Percentiles rank a stretch among this genome's conserved stretches.
phyloP scores from a whole-genome alignment of 2,888 invertebrate genomes.

The Alentia gelatinosa region DNA sequence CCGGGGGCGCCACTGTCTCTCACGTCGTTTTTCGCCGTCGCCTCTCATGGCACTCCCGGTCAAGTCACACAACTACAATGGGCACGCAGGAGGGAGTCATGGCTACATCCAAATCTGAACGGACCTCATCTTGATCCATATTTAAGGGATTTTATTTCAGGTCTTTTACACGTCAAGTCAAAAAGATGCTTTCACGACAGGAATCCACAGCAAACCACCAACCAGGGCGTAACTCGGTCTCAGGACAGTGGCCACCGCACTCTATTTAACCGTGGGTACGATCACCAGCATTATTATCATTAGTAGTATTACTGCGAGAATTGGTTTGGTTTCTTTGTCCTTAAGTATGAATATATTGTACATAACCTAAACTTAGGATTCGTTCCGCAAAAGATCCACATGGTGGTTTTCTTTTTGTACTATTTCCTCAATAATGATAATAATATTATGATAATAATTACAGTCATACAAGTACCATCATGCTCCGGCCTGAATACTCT shows the following conservation, averaged over 20 bases:
- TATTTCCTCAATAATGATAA: not conserved
- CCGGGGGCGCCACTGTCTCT: not conserved
- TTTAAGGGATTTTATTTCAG: not conserved
- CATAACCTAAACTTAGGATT: slow-evolving; percentile 22
- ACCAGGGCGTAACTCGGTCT: not conserved
- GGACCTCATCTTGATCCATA: not conserved
- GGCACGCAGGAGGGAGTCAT: not conserved
- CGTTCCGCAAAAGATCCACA: not conserved
- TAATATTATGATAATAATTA: not conserved
- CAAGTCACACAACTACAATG: not conserved
- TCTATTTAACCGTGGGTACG: not conserved
- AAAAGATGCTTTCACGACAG: not conserved
- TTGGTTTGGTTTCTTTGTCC: not conserved
- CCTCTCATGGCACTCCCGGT: not conserved
- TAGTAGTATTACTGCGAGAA: slow-evolving; percentile 9
- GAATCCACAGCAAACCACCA: slow-evolving; percentile 42
- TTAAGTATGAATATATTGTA: slow-evolving; percentile 37
- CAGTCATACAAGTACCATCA: slow-evolving; percentile 15
- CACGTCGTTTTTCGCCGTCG: not conserved
- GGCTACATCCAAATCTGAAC: not conserved
- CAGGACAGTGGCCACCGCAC: not conserved
- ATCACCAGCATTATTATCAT: slow-evolving; percentile 18
- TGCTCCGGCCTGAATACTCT: slow-evolving; percentile 30
- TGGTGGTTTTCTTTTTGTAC: not conserved
- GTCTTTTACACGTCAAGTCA: slow-evolving; percentile 7